These are phyloP conservation scores for Acrobasis suavella DNA, from an alignment of 2,888 invertebrate genomes.

Conservation along the genomic window DNA sequence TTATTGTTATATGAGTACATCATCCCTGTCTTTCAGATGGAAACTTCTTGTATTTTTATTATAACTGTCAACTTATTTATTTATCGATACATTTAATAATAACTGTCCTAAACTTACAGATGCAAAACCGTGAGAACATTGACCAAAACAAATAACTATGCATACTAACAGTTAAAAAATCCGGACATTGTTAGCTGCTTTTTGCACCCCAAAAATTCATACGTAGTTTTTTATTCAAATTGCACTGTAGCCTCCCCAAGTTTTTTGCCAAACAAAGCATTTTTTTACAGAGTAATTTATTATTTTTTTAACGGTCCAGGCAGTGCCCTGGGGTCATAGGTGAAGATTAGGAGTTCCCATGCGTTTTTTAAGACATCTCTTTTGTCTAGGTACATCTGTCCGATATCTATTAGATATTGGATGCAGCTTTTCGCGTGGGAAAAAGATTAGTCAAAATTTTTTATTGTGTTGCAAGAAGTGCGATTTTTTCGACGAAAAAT, in stretches of 20 bases:
- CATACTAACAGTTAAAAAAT: slow-evolving; percentile 69
- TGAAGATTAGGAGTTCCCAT: slow-evolving; percentile 73
- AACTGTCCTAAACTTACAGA: slow-evolving; percentile 29
- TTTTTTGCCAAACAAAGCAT: slow-evolving; percentile 63
- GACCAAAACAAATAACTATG: slow-evolving; percentile 64
- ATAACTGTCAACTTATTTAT: background rate
- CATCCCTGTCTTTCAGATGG: too few relatives aligned
- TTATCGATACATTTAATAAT: background rate
- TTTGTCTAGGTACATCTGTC: slow-evolving; percentile 70
- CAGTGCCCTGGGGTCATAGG: slow-evolving; percentile 78
- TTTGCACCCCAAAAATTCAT: slow-evolving; percentile 72
- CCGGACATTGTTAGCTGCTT: slow-evolving; percentile 53
- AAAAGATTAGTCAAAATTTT: slow-evolving; percentile 28
- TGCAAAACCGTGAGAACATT: slow-evolving; percentile 66
- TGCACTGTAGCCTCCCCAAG: slow-evolving; percentile 63
- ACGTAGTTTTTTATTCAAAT: slow-evolving; percentile 71
- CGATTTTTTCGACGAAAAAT: background rate
- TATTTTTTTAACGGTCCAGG: slow-evolving; percentile 74
- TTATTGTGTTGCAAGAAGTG: background rate
- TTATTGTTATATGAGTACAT: too few relatives aligned
- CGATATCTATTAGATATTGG: slow-evolving; percentile 7
- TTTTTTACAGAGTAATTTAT: slow-evolving; percentile 59
- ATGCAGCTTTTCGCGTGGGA: slow-evolving; percentile 53
- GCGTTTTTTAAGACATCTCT: slow-evolving; percentile 59
- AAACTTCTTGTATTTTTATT: too few relatives aligned